Evolutionary conservation across 1,140 invertebrate genomes (phyloP), one percentile per base, ranked within the genome.

Genomic region (Steinernema khuongi): DNA sequence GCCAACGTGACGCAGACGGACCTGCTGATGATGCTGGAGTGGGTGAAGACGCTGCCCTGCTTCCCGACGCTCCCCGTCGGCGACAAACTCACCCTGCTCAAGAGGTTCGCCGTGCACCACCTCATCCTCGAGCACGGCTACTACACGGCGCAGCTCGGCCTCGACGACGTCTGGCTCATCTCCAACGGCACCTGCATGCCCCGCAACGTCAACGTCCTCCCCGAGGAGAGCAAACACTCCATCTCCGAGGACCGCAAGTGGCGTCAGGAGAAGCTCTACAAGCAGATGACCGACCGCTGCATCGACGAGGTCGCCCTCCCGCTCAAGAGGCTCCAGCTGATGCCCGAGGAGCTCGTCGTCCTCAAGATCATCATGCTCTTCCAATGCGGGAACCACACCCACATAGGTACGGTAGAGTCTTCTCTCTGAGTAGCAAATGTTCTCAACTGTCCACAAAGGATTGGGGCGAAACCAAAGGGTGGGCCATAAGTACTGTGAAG

Each of bases 281-380:
- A 80, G 32, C 77, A 84, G 68, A 84, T 84, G 82, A 84, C 82
- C 1, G 82, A 84, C 41, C 36, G 73, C 1, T 84, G 84, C 68
- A 85, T 84, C 28, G 82, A 84, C 67, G 82, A 85, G 68, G 82
- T 84, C 28, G 83, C 81, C 22, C 68, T 78, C 7, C 82, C 82
- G 0, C 68, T 84, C 26, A 67, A 77, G 60, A 60, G 78, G 22
- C 43, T 84, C 43, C 75, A 80, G 30, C 68, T 84, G 30, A 76
- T 75, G 66, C 84, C 84, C n/a, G 84, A 84, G 70, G 82, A 84
- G 67, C 70, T 84, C 14, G 79, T 82, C n/a, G 79, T 78, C 14
- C 50, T 84, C 2, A 85, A 85, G 67, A 84, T 84, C 11, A 79
- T 84, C 29, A 80, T 85, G 73, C 71, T 84, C 4, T 85, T 85